Percentiles rank a stretch among this genome's conserved stretches.
Evolutionary conservation across 2,888 invertebrate genomes (phyloP).

Genomic region (Lycocerus yunnanus): DNA sequence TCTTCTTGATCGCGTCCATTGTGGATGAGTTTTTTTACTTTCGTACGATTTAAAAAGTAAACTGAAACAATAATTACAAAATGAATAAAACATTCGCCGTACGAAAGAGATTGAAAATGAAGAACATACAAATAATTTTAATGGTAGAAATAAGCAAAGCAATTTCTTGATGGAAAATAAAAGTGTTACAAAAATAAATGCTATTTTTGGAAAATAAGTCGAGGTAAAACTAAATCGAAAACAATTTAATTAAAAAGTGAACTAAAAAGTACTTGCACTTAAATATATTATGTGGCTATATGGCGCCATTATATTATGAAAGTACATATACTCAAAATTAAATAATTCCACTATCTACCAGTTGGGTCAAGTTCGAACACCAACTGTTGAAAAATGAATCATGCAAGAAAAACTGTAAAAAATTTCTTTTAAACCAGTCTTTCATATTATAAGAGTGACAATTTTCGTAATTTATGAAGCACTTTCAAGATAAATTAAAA

Average conservation of each 20-base stretch:
- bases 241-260: neutral
- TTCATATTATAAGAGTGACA: neutral
- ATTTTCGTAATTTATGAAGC: neutral
- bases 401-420: neutral
- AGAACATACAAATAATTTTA: too few relatives aligned
- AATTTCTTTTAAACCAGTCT: neutral
- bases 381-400: slow-evolving; percentile 20
- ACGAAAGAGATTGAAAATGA: too few relatives aligned
- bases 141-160: neutral
- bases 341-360: neutral
- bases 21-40: slow-evolving; percentile 59
- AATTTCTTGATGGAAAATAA: neutral
- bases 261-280: neutral
- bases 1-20: slow-evolving; percentile 99
- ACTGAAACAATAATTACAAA: slow-evolving; percentile 15
- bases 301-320: neutral
- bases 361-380: slow-evolving; percentile 21
- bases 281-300: neutral
- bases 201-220: neutral
- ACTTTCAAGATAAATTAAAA: neutral
- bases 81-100: too few relatives aligned
- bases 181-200: neutral
- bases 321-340: neutral
- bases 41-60: slow-evolving; percentile 18
- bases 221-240: neutral